Conservation (phyloP, 1,140 invertebrate genomes). For the Bemisia tabaci region DNA sequence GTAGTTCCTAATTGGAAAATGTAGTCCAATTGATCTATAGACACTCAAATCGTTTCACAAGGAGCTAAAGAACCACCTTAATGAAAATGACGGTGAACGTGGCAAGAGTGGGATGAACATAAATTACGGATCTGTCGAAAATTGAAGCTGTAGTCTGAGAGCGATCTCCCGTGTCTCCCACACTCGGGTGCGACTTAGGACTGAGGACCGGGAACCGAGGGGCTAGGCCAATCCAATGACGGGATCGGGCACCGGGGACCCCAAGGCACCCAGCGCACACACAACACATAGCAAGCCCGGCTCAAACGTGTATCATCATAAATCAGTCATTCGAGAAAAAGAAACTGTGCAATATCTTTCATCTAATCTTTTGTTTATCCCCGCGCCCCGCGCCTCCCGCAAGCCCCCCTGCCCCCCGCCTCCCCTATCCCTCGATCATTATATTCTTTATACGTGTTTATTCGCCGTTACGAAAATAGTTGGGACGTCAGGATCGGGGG, state of each 20-base stretch:
- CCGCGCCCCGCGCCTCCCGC: too few species aligned
- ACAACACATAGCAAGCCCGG: not conserved
- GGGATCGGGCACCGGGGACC: not conserved
- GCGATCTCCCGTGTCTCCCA: not conserved
- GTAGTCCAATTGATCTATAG: too few species aligned
- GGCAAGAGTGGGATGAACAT: not conserved
- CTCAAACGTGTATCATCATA: not conserved
- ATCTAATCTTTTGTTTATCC: not conserved
- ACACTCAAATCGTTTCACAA: too few species aligned
- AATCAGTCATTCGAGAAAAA: not conserved
- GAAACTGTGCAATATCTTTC: not conserved
- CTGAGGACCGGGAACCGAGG: not conserved
- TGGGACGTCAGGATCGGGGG: not conserved
- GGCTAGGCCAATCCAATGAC: not conserved
- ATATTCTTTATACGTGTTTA: not conserved
- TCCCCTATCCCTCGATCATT: not conserved
- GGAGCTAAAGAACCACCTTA: not conserved
- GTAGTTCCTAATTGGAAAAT: too few species aligned
- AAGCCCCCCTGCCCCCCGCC: not conserved
- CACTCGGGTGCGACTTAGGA: not conserved
- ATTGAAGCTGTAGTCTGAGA: not conserved
- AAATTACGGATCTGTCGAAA: not conserved
- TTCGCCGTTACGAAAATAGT: not conserved
- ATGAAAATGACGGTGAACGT: not conserved
- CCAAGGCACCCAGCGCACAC: not conserved